Evolutionary conservation across 37 sponge, comb jelly and placozoan genomes (phyloP).

Genomic region (Spongia lamella): DNA sequence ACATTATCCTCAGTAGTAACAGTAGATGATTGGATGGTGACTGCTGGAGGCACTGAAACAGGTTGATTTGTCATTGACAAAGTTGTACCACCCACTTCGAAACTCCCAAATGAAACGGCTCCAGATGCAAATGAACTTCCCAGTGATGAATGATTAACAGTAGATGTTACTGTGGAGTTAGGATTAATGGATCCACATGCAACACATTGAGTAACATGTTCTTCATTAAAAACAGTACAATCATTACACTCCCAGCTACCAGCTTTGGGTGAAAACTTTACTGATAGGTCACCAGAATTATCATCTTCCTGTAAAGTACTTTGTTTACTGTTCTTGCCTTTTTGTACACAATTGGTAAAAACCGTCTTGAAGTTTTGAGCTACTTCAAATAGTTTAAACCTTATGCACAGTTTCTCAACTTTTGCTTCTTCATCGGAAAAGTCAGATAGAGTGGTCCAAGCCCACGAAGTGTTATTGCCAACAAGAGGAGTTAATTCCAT

Average conservation of each 20-base stretch:
- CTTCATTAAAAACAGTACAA: constrained; percentile 6
- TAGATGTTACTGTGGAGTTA: neutral
- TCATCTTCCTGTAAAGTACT: neutral
- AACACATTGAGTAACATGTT: neutral
- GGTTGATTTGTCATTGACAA: too few relatives aligned
- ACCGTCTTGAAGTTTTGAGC: constrained; percentile 65
- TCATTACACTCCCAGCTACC: neutral
- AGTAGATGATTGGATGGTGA: neutral
- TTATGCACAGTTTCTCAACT: constrained; percentile 74
- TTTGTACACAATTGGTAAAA: constrained; percentile 50
- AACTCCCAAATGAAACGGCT: neutral
- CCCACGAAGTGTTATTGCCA: constrained; percentile 60
- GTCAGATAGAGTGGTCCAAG: constrained; percentile 82
- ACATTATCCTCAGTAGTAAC: neutral
- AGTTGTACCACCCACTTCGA: too few relatives aligned
- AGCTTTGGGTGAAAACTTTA: neutral
- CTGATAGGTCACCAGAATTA: neutral
- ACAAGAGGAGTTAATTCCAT: constrained; percentile 65
- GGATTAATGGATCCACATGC: constrained; percentile 21
- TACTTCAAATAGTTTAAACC: constrained; percentile 71
- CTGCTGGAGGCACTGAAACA: too few relatives aligned
- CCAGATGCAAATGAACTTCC: neutral
- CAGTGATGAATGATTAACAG: too few relatives aligned
- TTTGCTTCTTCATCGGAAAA: constrained; percentile 70
- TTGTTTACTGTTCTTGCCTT: neutral